Evolutionary conservation across 35 echinoderm and acorn worm species (phyloP).

Genomic region (Patiria miniata): DNA sequence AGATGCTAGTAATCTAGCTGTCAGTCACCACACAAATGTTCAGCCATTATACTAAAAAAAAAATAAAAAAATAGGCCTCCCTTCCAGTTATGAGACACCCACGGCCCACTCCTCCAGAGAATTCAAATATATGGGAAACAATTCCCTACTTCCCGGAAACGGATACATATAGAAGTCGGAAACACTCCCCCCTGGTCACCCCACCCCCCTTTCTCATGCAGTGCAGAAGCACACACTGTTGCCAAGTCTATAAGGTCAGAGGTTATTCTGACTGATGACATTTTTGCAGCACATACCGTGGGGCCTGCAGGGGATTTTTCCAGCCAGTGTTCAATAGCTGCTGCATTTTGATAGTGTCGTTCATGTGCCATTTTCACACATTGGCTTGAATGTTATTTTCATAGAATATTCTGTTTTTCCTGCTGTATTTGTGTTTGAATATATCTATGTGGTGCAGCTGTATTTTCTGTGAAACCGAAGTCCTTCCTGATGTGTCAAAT

Average conservation of each 20-base stretch:
- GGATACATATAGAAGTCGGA: constrained; percentile 6
- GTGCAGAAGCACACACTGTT: no score
- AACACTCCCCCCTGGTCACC: neutral
- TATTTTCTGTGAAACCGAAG: no score
- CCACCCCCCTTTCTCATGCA: no score
- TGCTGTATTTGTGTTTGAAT: no score
- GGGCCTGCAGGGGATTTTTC: neutral
- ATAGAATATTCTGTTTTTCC: no score
- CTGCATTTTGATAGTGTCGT: no score
- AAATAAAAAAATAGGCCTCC: neutral
- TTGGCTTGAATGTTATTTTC: no score
- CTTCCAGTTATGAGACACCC: neutral
- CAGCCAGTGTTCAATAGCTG: no score
- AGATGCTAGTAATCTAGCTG: constrained; percentile 4
- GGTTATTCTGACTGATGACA: no score
- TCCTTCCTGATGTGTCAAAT: no score
- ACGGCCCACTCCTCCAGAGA: neutral
- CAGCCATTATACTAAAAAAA: neutral
- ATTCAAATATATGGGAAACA: constrained; percentile 10
- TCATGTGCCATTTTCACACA: no score
- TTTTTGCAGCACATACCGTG: neutral
- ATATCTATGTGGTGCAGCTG: no score
- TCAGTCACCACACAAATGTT: neutral
- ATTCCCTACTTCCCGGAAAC: constrained; percentile 1
- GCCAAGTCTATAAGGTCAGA: neutral